These are phyloP conservation scores for Botrylloides violaceus DNA, from an alignment of 23 tunicate genomes.

Conservation along the genomic window DNA sequence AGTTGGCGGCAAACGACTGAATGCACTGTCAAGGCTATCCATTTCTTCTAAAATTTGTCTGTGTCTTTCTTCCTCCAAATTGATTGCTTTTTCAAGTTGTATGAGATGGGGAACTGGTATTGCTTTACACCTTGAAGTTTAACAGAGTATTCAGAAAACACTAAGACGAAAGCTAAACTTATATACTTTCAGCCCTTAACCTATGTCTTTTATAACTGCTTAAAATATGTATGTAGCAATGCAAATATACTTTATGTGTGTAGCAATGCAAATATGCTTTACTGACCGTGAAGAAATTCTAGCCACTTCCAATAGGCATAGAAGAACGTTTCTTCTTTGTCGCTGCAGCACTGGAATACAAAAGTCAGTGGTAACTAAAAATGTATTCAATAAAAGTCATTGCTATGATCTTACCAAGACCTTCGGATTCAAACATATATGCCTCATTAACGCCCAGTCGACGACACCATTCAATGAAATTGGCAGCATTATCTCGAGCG, in stretches of 20 bases:
- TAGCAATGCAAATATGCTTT: too few species aligned
- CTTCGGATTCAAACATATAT: conserved; percentile 78
- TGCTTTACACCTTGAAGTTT: too few species aligned
- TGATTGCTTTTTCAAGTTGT: conserved; percentile 28
- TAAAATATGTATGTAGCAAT: too few species aligned
- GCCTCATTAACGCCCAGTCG: conserved; percentile 46
- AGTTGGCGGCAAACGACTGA: background rate
- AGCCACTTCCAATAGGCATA: conserved; percentile 65
- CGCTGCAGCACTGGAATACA: conserved; percentile 44
- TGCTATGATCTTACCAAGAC: conserved; percentile 27
- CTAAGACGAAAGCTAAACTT: too few species aligned
- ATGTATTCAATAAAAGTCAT: background rate
- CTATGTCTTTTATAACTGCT: too few species aligned
- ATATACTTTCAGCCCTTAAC: too few species aligned
- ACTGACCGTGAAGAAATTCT: conserved; percentile 50
- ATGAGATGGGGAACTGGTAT: conserved; percentile 34
- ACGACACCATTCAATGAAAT: conserved; percentile 68
- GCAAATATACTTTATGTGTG: too few species aligned
- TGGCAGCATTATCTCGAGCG: conserved; percentile 79
- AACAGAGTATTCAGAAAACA: too few species aligned
- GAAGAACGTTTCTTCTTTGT: conserved; percentile 57
- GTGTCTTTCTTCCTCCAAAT: conserved; percentile 13
- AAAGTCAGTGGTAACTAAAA: background rate
- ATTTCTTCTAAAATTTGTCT: background rate
- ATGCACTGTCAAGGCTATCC: background rate